Percentiles rank a stretch among this genome's conserved stretches.
Evolutionary conservation across 2,113 vertebrate species (phyloP).

Genomic region (Catharus fuscescens): DNA sequence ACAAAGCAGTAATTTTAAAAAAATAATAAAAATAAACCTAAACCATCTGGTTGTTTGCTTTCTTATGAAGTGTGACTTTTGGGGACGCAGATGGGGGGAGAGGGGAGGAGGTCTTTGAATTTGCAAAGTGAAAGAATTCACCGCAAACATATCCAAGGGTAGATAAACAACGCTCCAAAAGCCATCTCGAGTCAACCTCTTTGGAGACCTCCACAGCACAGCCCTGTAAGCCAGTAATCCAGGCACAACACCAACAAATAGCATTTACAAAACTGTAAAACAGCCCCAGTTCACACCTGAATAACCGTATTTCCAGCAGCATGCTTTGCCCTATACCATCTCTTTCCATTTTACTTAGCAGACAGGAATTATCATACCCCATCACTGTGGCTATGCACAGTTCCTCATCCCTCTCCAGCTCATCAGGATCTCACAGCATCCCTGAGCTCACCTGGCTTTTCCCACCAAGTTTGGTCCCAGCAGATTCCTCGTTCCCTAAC

Average conservation of each 20-base stretch:
- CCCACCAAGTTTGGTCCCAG: not conserved
- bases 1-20: not conserved
- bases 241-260: not conserved
- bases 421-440: not conserved
- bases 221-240: not conserved
- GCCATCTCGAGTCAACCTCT: not conserved
- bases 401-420: not conserved
- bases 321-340: not conserved
- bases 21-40: not conserved
- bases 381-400: not conserved
- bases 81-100: not conserved
- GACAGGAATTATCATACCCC: not conserved
- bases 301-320: not conserved
- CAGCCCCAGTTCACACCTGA: not conserved
- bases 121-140: slow-evolving; percentile 28
- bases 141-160: not conserved
- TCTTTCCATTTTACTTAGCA: not conserved
- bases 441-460: not conserved
- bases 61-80: slow-evolving; percentile 17
- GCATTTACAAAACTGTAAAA: not conserved
- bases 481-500: not conserved
- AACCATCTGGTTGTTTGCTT: not conserved
- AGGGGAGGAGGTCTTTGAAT: not conserved
- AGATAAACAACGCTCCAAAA: not conserved
- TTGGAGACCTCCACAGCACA: not conserved